Evolutionary conservation across 1,140 invertebrate species (phyloP), one percentile per base, ranked within the genome.

Genomic region (Coptotermes formosanus): DNA sequence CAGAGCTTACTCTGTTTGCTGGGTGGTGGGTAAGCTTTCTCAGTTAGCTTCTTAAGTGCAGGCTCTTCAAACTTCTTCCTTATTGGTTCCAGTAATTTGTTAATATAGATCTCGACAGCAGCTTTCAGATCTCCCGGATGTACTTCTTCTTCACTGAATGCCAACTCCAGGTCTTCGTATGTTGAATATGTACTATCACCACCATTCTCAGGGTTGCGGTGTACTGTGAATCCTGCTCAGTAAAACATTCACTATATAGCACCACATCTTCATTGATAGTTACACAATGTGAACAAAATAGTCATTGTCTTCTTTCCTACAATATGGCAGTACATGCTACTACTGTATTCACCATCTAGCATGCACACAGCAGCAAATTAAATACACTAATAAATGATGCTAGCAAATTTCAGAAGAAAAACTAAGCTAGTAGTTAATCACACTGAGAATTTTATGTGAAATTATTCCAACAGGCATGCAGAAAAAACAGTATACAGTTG

Each of bases 121-220:
- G 91, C 92, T 92, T 99, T 99, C 85, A 99, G 92, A 92, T 99
- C 98, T 75, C 95, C 97, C 55, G 98, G 98, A 93, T 99, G 97
- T 85, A 99, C 92, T 88, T 96, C 94, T 92, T 97, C 91, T 85
- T 94, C 94, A 0, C 94, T 94, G 92, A 96, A 98, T 86, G 94
- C 93, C 88, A 91, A 90, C 92, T 98, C 96, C 69, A 99, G 91
- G 86, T 95, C 93, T 86, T 95, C 93, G 92, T 95, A 99, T 14
- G 93, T 94, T 2, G 91, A 90, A 91, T 94, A 99, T 32, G 91
- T 92, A 82, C 94, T 88, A 91, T 97, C 93, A 83, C 97, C 97
- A 83, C 97, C 95, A 90, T 92, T 89, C 83, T 92, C 91, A 86
- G 90, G 89, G 82, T 89, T 86, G 88, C 93, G 89, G 83, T 88